A percentile compares a stretch with the other conserved stretches of the same genome.
Evolutionary conservation across 2,888 invertebrate species (phyloP).

Genomic region (Rambutsinella grinnellia): DNA sequence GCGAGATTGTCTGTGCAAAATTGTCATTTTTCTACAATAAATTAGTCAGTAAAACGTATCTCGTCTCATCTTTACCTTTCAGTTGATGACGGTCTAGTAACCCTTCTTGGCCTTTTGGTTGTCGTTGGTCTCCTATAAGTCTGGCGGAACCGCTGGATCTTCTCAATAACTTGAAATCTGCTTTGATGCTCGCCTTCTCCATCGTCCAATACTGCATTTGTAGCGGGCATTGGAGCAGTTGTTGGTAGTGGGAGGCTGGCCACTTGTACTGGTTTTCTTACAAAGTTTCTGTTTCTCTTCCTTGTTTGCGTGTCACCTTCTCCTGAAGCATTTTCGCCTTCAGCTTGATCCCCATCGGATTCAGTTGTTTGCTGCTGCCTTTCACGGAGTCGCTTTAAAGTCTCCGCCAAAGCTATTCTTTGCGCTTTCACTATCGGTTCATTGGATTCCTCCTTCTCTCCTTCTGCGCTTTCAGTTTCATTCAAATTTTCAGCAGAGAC

Average conservation of each 20-base stretch:
- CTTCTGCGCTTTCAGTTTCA: no score
- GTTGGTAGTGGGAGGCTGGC: slow-evolving; percentile 24
- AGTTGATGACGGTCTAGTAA: slow-evolving; percentile 45
- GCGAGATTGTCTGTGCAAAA: no score
- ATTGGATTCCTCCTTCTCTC: no score
- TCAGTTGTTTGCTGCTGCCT: slow-evolving; percentile 27
- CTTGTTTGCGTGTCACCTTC: neutral
- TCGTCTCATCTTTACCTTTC: slow-evolving; percentile 23
- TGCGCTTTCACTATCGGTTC: slow-evolving; percentile 50
- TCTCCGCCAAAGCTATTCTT: slow-evolving; percentile 35
- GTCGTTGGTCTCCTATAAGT: slow-evolving; percentile 27
- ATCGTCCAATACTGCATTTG: slow-evolving; percentile 36
- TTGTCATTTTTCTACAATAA: neutral
- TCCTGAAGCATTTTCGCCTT: neutral
- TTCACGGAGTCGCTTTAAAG: slow-evolving; percentile 44
- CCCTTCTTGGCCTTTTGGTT: slow-evolving; percentile 55
- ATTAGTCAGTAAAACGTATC: neutral
- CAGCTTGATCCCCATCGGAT: neutral
- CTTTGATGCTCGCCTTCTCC: slow-evolving; percentile 33
- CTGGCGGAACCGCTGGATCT: slow-evolving; percentile 51
- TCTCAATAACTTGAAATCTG: slow-evolving; percentile 49
- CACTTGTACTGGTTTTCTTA: slow-evolving; percentile 36
- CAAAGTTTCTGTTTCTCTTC: slow-evolving; percentile 26
- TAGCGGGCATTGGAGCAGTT: slow-evolving; percentile 3
- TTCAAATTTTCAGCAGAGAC: slow-evolving; percentile 23